Evolutionary conservation across 2,797 vertebrate genomes (phyloP).

Genomic region (Chromis chromis): DNA sequence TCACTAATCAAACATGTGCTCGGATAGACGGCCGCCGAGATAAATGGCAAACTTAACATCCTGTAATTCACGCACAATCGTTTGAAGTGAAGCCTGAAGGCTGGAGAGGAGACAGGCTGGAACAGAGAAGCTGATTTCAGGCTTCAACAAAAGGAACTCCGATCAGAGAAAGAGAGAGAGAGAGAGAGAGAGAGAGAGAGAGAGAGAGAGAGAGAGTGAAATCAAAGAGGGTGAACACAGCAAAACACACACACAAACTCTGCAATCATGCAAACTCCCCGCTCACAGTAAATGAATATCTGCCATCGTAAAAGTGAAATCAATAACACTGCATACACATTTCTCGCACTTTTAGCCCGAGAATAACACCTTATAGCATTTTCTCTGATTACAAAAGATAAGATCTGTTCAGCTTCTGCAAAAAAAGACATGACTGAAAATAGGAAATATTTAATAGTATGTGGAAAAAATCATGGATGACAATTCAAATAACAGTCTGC

Average conservation of each 20-base stretch:
- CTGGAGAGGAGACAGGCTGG: constrained; percentile 33
- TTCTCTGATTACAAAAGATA: constrained; percentile 28
- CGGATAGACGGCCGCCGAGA: constrained; percentile 30
- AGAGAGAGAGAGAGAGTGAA: background rate
- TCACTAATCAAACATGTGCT: constrained; percentile 64
- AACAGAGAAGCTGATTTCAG: constrained; percentile 48
- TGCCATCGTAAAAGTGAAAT: constrained; percentile 35
- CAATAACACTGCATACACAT: constrained; percentile 23
- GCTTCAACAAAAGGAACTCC: constrained; percentile 30
- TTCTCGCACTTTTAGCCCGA: background rate
- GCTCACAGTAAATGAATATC: constrained; percentile 2
- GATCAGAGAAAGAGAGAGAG: background rate
- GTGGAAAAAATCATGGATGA: background rate
- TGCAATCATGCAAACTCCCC: constrained; percentile 42
- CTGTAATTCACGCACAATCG: constrained; percentile 50
- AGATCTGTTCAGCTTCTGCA: constrained; percentile 9
- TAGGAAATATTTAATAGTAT: background rate
- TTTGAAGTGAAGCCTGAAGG: constrained; percentile 60
- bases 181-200: background rate
- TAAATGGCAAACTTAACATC: constrained; percentile 56
- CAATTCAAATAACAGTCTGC: constrained; percentile 36
- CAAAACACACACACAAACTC: constrained; percentile 28
- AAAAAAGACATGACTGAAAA: background rate
- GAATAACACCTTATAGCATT: constrained; percentile 15
- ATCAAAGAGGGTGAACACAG: constrained; percentile 4